Base-by-base conservation (phyloP, 2,113 vertebrate genomes). In the Mirza zaza region DNA sequence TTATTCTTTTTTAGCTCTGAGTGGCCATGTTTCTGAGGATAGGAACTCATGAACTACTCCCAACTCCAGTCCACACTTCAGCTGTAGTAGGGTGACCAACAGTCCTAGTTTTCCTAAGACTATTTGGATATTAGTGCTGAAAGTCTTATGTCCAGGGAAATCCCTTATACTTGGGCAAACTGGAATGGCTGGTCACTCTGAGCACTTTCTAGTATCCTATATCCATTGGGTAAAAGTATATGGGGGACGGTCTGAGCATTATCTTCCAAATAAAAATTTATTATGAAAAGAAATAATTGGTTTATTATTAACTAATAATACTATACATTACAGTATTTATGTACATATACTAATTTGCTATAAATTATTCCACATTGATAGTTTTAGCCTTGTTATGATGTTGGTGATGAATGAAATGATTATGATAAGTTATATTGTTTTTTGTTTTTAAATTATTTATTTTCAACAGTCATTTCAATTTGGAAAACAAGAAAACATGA, bases 401-500 rank as follows among this genome's bases (percentile, higher is more conserved):
- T 87, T 68, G 34, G 18, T 92, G 34, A 80, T 48, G 11, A 82
- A 63, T 68, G 42, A 14, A 55, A 61, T 48, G 2, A 61, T 75
- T 65, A 59, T 76, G 18, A 77, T 86, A 50, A 77, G 23, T 27
- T 70, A 10, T 63, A 36, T 27, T 83, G 77, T 50, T 63, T 80
- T 29, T 80, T 82, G 8, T 81, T 76, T 63, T 52, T 34, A 36
- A 83, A 57, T 48, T 76, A 15, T 17, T 87, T 34, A 67, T 80
- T 92, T 88, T 87, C 17, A 92, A 59, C 2, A 91, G 10, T 42
- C 7, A 12, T 29, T 90, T 86, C 8, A 36, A 39, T 36, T 34
- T 97, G 32, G 12, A 52, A 97, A 81, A 81, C 27, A 90, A 36
- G 0, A 87, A 94, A 73, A 39, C 21, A 4, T 2, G 36, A 25